Percentiles rank a stretch among this genome's conserved stretches.
Conservation (phyloP, 2,888 invertebrate species). For the Pristionchus entomophagus region DNA sequence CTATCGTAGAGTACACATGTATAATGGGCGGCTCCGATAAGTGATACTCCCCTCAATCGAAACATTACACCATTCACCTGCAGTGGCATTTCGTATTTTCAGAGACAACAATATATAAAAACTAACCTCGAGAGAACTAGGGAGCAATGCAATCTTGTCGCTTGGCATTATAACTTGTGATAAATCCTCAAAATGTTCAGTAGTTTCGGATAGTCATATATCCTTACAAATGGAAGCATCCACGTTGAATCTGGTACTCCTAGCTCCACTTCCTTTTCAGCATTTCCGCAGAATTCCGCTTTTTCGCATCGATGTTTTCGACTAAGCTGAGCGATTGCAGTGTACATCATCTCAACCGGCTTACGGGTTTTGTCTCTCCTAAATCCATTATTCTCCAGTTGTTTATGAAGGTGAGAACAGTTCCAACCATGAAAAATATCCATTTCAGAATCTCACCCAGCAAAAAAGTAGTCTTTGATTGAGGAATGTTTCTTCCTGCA, state of each 20-base stretch:
- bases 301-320: not conserved
- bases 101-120: not conserved
- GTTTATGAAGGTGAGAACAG: not conserved
- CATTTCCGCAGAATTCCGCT: not conserved
- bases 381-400: not conserved
- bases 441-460: too few relatives aligned
- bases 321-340: not conserved
- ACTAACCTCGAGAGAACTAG: not conserved
- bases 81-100: not conserved
- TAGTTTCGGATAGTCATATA: too few relatives aligned
- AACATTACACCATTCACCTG: not conserved
- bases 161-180: not conserved
- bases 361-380: not conserved
- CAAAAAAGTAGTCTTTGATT: not conserved
- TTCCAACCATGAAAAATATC: not conserved
- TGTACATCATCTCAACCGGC: not conserved
- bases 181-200: too few relatives aligned
- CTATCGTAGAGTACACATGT: not conserved
- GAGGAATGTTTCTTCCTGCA: not conserved
- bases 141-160: not conserved
- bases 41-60: not conserved
- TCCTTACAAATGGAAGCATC: not conserved
- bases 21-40: not conserved
- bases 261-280: not conserved
- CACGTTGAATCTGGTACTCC: not conserved